Base-by-base conservation (phyloP, 2,113 vertebrate genomes). In the Anarhynchus alexandrinus region DNA sequence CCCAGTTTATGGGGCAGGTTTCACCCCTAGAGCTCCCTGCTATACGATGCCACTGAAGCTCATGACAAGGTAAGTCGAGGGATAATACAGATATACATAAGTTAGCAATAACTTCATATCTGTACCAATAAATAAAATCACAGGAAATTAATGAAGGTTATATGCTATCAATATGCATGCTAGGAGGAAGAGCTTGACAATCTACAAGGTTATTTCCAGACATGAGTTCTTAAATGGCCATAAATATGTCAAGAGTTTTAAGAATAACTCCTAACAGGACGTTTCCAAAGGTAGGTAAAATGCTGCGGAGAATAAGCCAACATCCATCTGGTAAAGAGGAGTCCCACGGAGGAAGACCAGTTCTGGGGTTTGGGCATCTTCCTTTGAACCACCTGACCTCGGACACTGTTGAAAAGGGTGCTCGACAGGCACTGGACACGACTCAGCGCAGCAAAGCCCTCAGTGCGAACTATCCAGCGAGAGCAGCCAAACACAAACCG, bases 321-420 rank as follows among this genome's bases (percentile, higher is more conserved):
- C 40, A 69, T 45, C 22, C 0, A 3, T 7, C 65, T 72, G 36
- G 27, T 73, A 29, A 77, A 71, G 43, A 74, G 40, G 12, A 83
- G 42, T 34, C 29, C 43, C 1, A 0, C 4, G 17, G 13, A 72
- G 15, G 36, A 79, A 43, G 25, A 40, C 15, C 0, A 1, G 12
- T 59, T 17, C 65, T 61, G 55, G 47, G 27, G 19, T 51, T n/a
- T 76, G 25, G 26, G n/a, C 40, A 52, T 32, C 54, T 61, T 65
- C 42, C 57, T 51, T 38, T 32, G 42, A 77, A 49, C 27, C n/a
- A 34, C 23, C 15, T 69, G 47, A 67, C 25, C 30, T 34, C 25
- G 59, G 69, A 3, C 1, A 19, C 42, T 71, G 22, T 29, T 81
- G 40, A 49, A 84, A 69, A 86, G 32, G 23, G 1, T 82, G 32